Percentiles rank a stretch among this genome's conserved stretches.
phyloP scores from a whole-genome alignment of 1,140 invertebrate genomes.

The Euura lappo region DNA sequence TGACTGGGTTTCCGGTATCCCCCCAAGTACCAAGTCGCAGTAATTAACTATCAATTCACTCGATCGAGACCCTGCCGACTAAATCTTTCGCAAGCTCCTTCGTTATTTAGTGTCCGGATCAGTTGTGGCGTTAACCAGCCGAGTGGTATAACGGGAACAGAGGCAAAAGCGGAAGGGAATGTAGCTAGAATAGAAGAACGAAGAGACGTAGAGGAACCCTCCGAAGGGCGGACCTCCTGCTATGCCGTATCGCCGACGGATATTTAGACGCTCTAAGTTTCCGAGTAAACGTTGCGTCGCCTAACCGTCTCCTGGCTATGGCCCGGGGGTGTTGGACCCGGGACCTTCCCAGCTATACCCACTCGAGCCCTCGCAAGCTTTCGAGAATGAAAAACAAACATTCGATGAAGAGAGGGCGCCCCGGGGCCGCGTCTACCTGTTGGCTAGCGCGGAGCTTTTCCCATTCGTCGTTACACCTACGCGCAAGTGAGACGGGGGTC shows the following conservation, averaged over 20 bases:
- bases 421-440: no score
- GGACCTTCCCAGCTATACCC: not conserved
- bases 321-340: not conserved
- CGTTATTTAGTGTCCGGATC: constrained; percentile 11
- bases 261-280: constrained; percentile 7
- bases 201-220: not conserved
- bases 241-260: not conserved
- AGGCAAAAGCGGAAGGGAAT: not conserved
- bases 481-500: no score
- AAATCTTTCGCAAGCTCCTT: constrained; percentile 12
- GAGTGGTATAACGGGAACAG: not conserved
- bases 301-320: not conserved
- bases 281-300: not conserved
- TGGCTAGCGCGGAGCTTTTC: no score
- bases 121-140: constrained; percentile 8
- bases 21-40: constrained; percentile 40
- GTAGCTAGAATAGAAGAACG: not conserved
- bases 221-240: not conserved
- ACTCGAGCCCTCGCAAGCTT: not conserved
- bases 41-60: constrained; percentile 51
- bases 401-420: not conserved
- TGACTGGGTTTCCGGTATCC: constrained; percentile 32
- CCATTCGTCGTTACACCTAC: no score
- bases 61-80: constrained; percentile 24
- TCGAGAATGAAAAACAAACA: not conserved